A percentile compares a stretch with the other conserved stretches of the same genome.
These are phyloP conservation scores for Anas platyrhynchos DNA, from an alignment of 2,113 vertebrate species.

Conservation along the genomic window DNA sequence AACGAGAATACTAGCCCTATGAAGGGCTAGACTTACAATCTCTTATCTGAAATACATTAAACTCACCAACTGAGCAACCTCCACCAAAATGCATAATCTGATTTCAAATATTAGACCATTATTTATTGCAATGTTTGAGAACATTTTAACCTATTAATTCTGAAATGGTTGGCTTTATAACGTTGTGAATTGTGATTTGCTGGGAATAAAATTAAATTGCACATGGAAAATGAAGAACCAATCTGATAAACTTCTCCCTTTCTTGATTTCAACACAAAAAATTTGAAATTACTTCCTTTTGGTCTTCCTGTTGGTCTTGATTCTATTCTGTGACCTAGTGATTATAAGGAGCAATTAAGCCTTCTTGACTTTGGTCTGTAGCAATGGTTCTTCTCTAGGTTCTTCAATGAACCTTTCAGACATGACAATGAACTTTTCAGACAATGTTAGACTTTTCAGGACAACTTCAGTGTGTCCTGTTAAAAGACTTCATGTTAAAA, in stretches of 20 bases:
- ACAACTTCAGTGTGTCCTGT: neutral
- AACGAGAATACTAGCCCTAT: neutral
- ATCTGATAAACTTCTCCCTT: neutral
- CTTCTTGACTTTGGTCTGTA: neutral
- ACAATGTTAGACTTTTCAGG: neutral
- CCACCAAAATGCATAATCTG: neutral
- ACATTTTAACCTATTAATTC: neutral
- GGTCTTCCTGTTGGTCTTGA: neutral
- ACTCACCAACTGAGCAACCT: neutral
- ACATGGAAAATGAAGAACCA: neutral
- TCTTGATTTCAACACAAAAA: neutral
- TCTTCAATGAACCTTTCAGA: neutral
- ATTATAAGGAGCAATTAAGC: neutral
- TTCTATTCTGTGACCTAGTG: neutral
- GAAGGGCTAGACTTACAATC: neutral
- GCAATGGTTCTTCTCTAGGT: neutral
- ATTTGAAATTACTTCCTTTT: neutral
- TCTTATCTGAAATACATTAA: neutral
- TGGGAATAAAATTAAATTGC: neutral
- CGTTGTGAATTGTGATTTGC: neutral
- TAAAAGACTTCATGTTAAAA: neutral
- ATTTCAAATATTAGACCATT: neutral
- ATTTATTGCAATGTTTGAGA: neutral
- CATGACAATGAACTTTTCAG: neutral
- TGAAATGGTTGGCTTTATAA: neutral